A percentile compares a stretch with the other conserved stretches of the same genome.
phyloP scores from a whole-genome alignment of 2,113 vertebrate genomes.

The Strix uralensis region DNA sequence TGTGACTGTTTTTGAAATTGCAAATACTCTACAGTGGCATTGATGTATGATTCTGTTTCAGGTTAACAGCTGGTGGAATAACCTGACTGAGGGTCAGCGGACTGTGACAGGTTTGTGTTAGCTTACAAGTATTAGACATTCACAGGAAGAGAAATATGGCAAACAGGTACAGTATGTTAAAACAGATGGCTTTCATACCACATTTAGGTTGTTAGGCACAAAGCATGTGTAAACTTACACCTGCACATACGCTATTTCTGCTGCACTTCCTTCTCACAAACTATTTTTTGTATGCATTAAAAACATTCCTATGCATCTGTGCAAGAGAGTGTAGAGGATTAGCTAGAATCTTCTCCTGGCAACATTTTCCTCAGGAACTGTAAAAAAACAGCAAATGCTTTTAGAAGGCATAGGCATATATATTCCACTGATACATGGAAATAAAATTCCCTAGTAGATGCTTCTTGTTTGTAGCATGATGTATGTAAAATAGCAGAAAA shows the following conservation, averaged over 20 bases:
- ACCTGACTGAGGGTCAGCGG: conserved; percentile 90
- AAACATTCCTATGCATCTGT: background rate
- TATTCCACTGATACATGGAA: background rate
- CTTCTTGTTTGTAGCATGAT: background rate
- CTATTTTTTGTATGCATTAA: background rate
- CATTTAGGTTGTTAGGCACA: conserved; percentile 28
- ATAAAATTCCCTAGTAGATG: background rate
- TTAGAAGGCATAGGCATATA: background rate
- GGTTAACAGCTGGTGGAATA: conserved; percentile 97
- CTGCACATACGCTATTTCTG: background rate
- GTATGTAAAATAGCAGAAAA: background rate
- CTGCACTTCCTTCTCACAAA: background rate
- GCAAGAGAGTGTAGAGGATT: background rate
- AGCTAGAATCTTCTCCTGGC: background rate
- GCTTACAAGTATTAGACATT: conserved; percentile 82
- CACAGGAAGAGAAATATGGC: conserved; percentile 77
- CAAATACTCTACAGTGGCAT: accelerated
- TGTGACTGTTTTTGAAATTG: background rate
- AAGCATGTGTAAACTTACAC: conserved; percentile 18
- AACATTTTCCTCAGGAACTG: background rate
- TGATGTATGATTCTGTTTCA: conserved; percentile 70
- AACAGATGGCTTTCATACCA: conserved; percentile 60
- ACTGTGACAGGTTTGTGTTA: conserved; percentile 91
- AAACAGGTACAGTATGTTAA: conserved; percentile 79
- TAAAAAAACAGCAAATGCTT: background rate